Percentiles rank a stretch among this genome's conserved stretches.
These are phyloP conservation scores for Epinephelus moara DNA, from an alignment of 2,113 vertebrate genomes.

Conservation along the genomic window DNA sequence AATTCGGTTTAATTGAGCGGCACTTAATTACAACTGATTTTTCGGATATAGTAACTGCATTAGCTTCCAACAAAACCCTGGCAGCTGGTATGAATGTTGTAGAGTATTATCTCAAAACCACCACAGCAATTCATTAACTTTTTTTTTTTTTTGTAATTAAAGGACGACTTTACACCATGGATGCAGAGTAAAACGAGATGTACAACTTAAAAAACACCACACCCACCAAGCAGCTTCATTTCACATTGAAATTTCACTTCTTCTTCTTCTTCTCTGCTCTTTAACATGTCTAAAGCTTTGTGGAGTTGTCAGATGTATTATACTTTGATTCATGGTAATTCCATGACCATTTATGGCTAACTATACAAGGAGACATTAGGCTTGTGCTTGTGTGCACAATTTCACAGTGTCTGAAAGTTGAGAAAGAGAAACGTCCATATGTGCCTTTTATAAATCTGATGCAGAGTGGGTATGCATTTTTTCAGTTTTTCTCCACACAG, in stretches of 20 bases:
- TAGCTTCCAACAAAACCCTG: not conserved
- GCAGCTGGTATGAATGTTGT: not conserved
- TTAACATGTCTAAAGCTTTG: not conserved
- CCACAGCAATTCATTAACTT: not conserved
- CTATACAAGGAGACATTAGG: not conserved
- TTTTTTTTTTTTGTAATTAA: not conserved
- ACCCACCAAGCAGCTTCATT: not conserved
- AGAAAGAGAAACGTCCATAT: not conserved
- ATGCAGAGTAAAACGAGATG: not conserved
- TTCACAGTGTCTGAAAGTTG: not conserved
- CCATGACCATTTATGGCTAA: not conserved
- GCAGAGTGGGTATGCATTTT: not conserved
- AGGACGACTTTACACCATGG: not conserved
- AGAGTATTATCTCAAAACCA: not conserved
- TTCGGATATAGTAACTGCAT: not conserved
- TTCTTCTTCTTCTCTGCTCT: not conserved
- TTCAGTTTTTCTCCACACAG: no score
- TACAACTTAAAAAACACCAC: not conserved
- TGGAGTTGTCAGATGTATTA: no score
- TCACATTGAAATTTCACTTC: not conserved
- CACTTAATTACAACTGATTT: not conserved
- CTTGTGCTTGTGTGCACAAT: not conserved
- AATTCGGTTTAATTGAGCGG: not conserved
- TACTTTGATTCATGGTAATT: not conserved
- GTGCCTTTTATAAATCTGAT: not conserved